These are phyloP conservation scores for Lasioglossum albipes DNA, from an alignment of 1,140 invertebrate genomes.

Conservation along the genomic window DNA sequence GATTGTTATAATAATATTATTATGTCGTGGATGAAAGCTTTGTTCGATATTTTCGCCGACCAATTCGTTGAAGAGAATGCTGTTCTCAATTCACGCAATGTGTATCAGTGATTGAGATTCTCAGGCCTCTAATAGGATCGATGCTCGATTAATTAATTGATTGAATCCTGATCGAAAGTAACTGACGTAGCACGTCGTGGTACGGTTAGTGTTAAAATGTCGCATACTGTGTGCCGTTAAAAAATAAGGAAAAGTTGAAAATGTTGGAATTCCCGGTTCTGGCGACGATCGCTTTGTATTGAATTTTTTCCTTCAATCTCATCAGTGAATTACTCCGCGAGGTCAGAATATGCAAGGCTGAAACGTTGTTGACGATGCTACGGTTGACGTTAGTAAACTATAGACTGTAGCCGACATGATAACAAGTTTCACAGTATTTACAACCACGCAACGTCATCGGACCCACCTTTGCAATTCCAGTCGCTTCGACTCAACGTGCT, in stretches of 20 bases:
- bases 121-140: not conserved
- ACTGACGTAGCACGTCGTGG: not conserved
- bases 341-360: not conserved
- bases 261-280: too few relatives aligned
- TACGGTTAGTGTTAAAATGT: too few relatives aligned
- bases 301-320: not conserved
- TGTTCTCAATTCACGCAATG: not conserved
- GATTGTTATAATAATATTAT: too few relatives aligned
- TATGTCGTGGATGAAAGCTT: too few relatives aligned
- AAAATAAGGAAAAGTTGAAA: not conserved
- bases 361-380: constrained; percentile 28
- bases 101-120: not conserved
- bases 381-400: constrained; percentile 11
- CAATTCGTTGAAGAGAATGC: not conserved
- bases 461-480: constrained; percentile 49
- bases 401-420: constrained; percentile 33
- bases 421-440: constrained; percentile 55
- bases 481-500: not conserved
- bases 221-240: too few relatives aligned
- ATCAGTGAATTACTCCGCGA: not conserved
- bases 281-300: not conserved
- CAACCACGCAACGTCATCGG: constrained; percentile 56
- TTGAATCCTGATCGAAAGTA: constrained; percentile 15
- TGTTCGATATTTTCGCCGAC: too few relatives aligned
- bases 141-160: constrained; percentile 10